These are phyloP conservation scores for Stylophora pistillata DNA, from an alignment of 64 coral and sea anemone species.

Conservation along the genomic window DNA sequence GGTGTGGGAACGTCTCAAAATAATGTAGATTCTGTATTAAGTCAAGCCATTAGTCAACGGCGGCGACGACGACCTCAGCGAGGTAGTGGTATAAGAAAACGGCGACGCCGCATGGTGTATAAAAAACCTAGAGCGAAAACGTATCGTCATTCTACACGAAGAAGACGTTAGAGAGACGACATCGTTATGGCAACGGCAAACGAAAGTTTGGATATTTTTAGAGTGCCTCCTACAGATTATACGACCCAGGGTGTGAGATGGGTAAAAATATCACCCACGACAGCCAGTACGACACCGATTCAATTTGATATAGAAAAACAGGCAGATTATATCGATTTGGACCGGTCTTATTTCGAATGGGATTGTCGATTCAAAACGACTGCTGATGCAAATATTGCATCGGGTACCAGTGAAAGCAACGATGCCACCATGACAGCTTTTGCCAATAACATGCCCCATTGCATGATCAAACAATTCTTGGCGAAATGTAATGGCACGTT, in stretches of 20 bases:
- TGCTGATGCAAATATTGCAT: too few relatives aligned
- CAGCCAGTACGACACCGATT: neutral
- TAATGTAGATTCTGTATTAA: too few relatives aligned
- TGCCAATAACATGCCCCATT: neutral
- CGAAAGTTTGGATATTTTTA: neutral
- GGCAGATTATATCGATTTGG: neutral
- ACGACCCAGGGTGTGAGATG: neutral
- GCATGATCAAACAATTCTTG: constrained; percentile 8
- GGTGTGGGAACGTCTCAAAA: too few relatives aligned
- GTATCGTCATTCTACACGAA: too few relatives aligned
- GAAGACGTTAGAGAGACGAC: too few relatives aligned
- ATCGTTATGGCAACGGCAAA: neutral
- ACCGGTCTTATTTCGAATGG: constrained; percentile 6
- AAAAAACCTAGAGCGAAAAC: too few relatives aligned
- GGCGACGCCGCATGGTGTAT: too few relatives aligned
- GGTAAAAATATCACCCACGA: neutral
- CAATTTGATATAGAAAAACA: neutral
- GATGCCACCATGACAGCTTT: too few relatives aligned
- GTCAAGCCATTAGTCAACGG: too few relatives aligned
- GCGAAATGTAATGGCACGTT: constrained; percentile 14
- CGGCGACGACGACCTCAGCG: too few relatives aligned
- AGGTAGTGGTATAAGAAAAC: too few relatives aligned
- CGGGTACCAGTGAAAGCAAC: neutral
- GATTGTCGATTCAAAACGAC: neutral
- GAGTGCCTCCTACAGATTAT: neutral